Conservation (phyloP, 2,797 vertebrate species). For the Poecilia wingei region DNA sequence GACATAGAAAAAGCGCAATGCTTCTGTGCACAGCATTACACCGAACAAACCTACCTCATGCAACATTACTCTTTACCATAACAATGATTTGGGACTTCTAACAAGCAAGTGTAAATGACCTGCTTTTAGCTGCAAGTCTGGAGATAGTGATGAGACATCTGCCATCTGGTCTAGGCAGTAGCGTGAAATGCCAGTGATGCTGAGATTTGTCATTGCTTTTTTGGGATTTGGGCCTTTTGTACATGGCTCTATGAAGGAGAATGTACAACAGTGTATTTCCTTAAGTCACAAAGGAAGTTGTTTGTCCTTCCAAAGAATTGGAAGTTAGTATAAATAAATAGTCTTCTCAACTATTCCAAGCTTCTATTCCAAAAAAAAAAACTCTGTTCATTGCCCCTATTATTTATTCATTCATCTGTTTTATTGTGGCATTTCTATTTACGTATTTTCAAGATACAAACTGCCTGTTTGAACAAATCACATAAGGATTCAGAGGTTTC, state of each 20-base stretch:
- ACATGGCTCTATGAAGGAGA: not conserved
- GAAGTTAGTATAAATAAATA: not conserved
- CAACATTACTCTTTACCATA: not conserved
- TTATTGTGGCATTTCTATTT: not conserved
- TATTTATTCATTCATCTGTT: not conserved
- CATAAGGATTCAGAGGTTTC: not conserved
- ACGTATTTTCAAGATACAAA: not conserved
- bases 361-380: not conserved
- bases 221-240: not conserved
- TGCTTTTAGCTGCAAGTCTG: not conserved
- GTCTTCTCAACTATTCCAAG: not conserved
- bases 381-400: not conserved
- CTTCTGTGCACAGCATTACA: not conserved
- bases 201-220: not conserved
- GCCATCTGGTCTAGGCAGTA: not conserved
- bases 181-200: not conserved
- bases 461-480: not conserved
- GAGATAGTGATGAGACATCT: not conserved
- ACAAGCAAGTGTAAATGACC: not conserved
- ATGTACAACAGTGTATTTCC: not conserved
- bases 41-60: not conserved
- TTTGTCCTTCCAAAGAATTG: not conserved
- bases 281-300: not conserved
- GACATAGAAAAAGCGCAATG: not conserved
- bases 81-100: not conserved